Conservation (phyloP, 2,113 vertebrate species). For the Gorsachius goisagi region DNA sequence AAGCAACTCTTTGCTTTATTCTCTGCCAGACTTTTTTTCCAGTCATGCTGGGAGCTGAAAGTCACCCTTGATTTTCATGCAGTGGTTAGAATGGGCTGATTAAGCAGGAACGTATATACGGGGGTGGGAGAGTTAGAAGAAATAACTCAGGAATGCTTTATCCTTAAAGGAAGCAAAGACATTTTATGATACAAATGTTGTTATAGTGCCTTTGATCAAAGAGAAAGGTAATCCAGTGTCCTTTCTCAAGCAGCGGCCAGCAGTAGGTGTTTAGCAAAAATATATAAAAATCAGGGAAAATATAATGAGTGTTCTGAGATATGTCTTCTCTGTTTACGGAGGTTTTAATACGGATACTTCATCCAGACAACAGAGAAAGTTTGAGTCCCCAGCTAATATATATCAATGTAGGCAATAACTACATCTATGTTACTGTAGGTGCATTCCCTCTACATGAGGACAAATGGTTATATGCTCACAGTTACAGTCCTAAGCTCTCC, state of each 20-base stretch:
- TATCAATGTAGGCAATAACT: background rate
- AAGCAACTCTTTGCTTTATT: background rate
- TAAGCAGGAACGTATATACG: background rate
- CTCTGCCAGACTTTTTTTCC: slow-evolving; percentile 1
- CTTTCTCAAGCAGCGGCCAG: background rate
- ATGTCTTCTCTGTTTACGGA: background rate
- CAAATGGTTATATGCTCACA: background rate
- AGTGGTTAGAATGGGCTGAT: background rate
- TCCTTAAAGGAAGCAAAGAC: background rate
- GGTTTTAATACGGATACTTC: background rate
- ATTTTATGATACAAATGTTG: background rate
- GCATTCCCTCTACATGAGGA: background rate
- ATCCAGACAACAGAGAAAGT: background rate
- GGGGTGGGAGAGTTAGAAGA: background rate
- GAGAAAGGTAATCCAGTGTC: background rate
- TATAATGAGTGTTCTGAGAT: background rate
- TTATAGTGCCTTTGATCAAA: background rate
- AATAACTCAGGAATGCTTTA: background rate
- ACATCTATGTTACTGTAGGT: background rate
- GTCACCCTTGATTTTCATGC: slow-evolving; percentile 14
- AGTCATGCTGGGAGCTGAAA: background rate
- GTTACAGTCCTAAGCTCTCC: background rate
- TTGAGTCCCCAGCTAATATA: background rate
- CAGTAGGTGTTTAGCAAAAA: background rate
- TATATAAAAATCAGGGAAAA: background rate